Conservation (phyloP, 53 echinoderm and acorn worm genomes). For the Temnopleurus reevesii region DNA sequence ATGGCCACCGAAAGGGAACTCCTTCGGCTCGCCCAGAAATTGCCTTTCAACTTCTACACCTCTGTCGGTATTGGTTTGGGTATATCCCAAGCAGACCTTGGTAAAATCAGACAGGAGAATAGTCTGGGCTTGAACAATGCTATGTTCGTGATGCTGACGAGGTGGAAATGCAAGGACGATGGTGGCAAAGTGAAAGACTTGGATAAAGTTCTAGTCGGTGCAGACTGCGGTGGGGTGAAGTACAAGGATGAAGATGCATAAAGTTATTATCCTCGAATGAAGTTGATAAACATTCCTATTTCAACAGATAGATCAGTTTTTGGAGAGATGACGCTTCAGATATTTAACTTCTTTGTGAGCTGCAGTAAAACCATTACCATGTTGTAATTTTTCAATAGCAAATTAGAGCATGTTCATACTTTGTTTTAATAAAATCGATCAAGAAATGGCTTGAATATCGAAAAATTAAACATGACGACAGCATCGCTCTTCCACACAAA, state of each 20-base stretch:
- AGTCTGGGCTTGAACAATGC: neutral
- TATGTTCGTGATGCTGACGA: neutral
- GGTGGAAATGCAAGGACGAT: neutral
- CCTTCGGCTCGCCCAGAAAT: neutral
- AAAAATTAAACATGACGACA: too few species aligned
- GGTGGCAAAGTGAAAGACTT: neutral
- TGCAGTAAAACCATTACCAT: too few species aligned
- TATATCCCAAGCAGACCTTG: neutral
- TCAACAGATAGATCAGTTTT: too few species aligned
- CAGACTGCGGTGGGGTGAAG: neutral
- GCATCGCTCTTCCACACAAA: too few species aligned
- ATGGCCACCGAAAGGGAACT: neutral
- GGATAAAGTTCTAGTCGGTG: neutral
- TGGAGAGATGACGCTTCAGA: too few species aligned
- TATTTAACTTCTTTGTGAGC: too few species aligned
- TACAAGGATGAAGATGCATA: neutral
- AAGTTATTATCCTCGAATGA: too few species aligned
- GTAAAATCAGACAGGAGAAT: neutral
- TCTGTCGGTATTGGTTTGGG: neutral
- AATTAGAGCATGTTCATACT: too few species aligned
- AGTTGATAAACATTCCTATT: too few species aligned
- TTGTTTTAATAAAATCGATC: too few species aligned
- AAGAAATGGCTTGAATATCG: too few species aligned
- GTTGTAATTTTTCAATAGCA: too few species aligned
- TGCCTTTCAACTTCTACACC: neutral